Conservation (phyloP, 1,140 invertebrate genomes). For the Homalodisca vitripennis region DNA sequence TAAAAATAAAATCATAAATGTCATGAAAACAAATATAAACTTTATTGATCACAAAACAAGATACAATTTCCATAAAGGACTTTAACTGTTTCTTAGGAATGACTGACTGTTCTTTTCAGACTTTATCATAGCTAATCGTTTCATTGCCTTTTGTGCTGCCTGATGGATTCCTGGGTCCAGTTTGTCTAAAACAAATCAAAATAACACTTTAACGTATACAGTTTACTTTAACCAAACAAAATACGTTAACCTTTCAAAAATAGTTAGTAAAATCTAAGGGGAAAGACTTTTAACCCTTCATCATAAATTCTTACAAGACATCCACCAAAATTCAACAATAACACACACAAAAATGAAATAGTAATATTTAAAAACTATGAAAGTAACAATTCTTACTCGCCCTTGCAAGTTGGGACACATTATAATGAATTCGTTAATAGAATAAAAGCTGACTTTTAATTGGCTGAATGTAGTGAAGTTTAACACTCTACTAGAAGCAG, state of each 20-base stretch:
- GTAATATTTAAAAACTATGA: not conserved
- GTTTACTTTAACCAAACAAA: conserved; percentile 21
- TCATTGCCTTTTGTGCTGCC: conserved; percentile 61
- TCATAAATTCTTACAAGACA: conserved; percentile 16
- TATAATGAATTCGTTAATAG: no score
- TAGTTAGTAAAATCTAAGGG: conserved; percentile 25
- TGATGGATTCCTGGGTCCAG: conserved; percentile 76
- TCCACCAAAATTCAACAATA: not conserved
- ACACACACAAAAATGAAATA: not conserved
- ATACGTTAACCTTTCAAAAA: conserved; percentile 28
- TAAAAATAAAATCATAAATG: conserved; percentile 32
- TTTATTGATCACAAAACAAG: not conserved
- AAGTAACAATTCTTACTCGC: not conserved
- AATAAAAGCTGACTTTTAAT: no score
- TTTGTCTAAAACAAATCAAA: conserved; percentile 55
- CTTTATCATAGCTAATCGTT: conserved; percentile 31
- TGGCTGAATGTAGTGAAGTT: no score
- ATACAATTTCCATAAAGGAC: not conserved
- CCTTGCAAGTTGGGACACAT: not conserved
- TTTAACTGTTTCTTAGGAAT: conserved; percentile 16
- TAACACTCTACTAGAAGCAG: no score
- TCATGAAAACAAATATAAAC: not conserved
- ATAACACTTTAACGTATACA: conserved; percentile 40
- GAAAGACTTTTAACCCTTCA: conserved; percentile 27
- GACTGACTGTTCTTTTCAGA: conserved; percentile 28